phyloP scores from a whole-genome alignment of 2,888 invertebrate species.

The Cistogaster globosa region DNA sequence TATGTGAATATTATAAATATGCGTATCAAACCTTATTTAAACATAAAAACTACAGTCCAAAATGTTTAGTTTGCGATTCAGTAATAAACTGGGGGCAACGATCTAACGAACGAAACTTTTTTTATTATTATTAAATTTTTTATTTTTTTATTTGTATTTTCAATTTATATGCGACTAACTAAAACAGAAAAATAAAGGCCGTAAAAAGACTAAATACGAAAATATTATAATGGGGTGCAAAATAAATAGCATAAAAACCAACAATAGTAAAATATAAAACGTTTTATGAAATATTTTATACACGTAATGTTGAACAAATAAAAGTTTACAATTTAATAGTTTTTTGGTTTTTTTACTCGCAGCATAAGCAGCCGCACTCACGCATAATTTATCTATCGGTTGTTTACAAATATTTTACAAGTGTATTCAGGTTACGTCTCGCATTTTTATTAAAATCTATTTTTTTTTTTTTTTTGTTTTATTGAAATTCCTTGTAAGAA shows the following conservation, averaged over 20 bases:
- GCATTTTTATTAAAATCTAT: constrained; percentile 43
- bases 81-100: constrained; percentile 11
- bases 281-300: constrained; percentile 71
- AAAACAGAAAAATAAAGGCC: background rate
- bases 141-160: constrained; percentile 55
- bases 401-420: constrained; percentile 21
- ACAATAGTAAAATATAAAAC: constrained; percentile 14
- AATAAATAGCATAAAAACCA: constrained; percentile 53
- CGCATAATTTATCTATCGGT: constrained; percentile 46
- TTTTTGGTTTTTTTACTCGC: constrained; percentile 8
- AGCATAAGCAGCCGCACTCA: background rate
- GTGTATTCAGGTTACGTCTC: constrained; percentile 49
- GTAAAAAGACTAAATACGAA: background rate
- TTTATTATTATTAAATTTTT: constrained; percentile 20
- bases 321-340: constrained; percentile 75
- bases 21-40: constrained; percentile 23
- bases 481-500: constrained; percentile 30
- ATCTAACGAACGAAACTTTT: constrained; percentile 1
- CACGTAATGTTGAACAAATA: constrained; percentile 79
- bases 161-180: constrained; percentile 44
- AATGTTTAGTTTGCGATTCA: constrained; percentile 53
- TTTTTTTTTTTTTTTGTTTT: too few species aligned
- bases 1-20: background rate
- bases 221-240: constrained; percentile 57
- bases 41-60: background rate